A percentile compares a stretch with the other conserved stretches of the same genome.
Evolutionary conservation across 2,797 vertebrate genomes (phyloP).

Genomic region (Fratercula arctica): DNA sequence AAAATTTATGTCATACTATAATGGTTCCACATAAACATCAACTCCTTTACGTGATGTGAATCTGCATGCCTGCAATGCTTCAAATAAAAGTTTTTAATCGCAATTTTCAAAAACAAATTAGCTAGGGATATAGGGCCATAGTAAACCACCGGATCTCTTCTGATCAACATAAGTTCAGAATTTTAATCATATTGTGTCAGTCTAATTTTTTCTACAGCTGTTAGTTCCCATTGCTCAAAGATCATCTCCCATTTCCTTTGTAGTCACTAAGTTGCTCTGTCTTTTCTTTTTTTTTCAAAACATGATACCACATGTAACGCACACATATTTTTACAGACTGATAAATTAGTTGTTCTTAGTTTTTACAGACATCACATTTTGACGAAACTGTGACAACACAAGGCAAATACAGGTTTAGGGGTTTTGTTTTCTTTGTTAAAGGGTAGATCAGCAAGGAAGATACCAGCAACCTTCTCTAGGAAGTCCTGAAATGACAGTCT

Average conservation of each 20-base stretch:
- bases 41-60: not conserved
- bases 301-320: not conserved
- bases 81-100: not conserved
- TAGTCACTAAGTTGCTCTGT: not conserved
- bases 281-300: not conserved
- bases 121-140: not conserved
- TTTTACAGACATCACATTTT: not conserved
- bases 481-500: not conserved
- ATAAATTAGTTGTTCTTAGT: not conserved
- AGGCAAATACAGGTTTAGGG: not conserved
- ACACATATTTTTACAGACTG: not conserved
- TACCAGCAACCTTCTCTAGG: not conserved
- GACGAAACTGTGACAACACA: not conserved
- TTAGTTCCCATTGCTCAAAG: not conserved
- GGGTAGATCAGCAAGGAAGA: not conserved
- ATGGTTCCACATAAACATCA: not conserved
- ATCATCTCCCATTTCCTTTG: not conserved
- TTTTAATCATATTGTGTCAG: not conserved
- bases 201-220: not conserved
- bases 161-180: not conserved
- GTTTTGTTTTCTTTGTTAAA: not conserved
- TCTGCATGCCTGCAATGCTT: not conserved
- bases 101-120: not conserved
- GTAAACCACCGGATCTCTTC: not conserved
- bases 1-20: not conserved